Percentiles rank a stretch among this genome's conserved stretches.
phyloP scores from a whole-genome alignment of 2,888 invertebrate species.

The Byasa hedistus region DNA sequence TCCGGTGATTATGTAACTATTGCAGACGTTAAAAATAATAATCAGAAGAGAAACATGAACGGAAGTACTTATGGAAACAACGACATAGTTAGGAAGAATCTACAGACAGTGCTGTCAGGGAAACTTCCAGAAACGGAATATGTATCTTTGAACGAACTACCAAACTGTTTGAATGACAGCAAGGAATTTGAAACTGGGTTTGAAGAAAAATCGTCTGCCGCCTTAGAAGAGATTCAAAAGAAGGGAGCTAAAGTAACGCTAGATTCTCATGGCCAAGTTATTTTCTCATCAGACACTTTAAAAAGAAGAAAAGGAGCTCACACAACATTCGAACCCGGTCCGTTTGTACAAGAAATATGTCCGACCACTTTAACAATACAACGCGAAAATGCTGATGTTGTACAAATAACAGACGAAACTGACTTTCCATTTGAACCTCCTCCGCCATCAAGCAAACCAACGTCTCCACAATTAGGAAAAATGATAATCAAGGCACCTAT shows the following conservation, averaged over 20 bases:
- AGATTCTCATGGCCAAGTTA: slow-evolving; percentile 92
- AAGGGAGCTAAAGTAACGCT: slow-evolving; percentile 89
- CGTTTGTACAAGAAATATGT: slow-evolving; percentile 85
- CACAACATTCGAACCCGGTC: slow-evolving; percentile 93
- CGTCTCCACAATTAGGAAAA: slow-evolving; percentile 84
- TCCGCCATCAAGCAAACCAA: slow-evolving; percentile 71
- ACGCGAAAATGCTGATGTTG: slow-evolving; percentile 65
- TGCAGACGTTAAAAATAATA: slow-evolving; percentile 89
- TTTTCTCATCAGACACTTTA: slow-evolving; percentile 92
- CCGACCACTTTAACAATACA: slow-evolving; percentile 66
- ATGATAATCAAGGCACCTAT: slow-evolving; percentile 80
- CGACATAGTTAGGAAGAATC: slow-evolving; percentile 83
- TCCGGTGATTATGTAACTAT: slow-evolving; percentile 92
- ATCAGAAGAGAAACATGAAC: slow-evolving; percentile 79
- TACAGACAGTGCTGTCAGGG: slow-evolving; percentile 80
- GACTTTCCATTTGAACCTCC: slow-evolving; percentile 70
- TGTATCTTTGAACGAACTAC: slow-evolving; percentile 89
- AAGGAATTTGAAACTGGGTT: slow-evolving; percentile 67
- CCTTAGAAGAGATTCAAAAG: slow-evolving; percentile 67
- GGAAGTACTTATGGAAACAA: slow-evolving; percentile 82
- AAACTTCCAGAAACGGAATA: slow-evolving; percentile 86
- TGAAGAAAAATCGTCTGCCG: slow-evolving; percentile 55
- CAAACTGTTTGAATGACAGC: slow-evolving; percentile 72
- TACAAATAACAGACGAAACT: slow-evolving; percentile 67
- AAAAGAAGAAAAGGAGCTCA: slow-evolving; percentile 89